A percentile compares a stretch with the other conserved stretches of the same genome.
phyloP scores from a whole-genome alignment of 1,140 invertebrate species.

The Monomorium pharaonis region DNA sequence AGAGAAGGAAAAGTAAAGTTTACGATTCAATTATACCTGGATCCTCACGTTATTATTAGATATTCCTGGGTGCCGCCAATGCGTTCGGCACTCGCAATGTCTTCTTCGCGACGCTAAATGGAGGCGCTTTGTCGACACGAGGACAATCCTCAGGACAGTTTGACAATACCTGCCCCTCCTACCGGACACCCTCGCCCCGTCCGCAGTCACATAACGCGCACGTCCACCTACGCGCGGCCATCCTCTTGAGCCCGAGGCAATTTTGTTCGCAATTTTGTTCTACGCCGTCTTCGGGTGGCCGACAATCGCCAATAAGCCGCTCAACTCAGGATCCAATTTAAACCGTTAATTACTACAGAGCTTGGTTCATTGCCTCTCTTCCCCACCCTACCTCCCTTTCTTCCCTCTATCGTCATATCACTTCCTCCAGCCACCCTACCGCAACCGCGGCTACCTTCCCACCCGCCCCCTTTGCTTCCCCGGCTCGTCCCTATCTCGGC shows the following conservation, averaged over 20 bases:
- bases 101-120: conserved; percentile 58
- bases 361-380: conserved; percentile 32
- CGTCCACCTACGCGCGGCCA: not conserved
- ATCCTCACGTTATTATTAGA: conserved; percentile 6
- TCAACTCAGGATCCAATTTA: conserved; percentile 79
- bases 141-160: conserved; percentile 70
- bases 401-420: conserved; percentile 60
- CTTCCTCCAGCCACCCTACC: conserved; percentile 53
- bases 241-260: conserved; percentile 70
- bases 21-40: not conserved
- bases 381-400: not conserved
- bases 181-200: not conserved
- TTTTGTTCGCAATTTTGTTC: conserved; percentile 78
- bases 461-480: conserved; percentile 48
- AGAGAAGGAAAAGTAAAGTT: not conserved
- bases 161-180: conserved; percentile 62
- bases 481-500: conserved; percentile 63
- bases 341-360: conserved; percentile 79
- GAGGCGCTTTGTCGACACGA: conserved; percentile 71
- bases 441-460: conserved; percentile 45
- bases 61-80: not conserved
- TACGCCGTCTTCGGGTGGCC: conserved; percentile 70
- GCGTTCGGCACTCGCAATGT: not conserved
- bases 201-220: not conserved
- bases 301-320: conserved; percentile 77